phyloP scores from a whole-genome alignment of 2,888 invertebrate species.

The Lasioglossum morio region DNA sequence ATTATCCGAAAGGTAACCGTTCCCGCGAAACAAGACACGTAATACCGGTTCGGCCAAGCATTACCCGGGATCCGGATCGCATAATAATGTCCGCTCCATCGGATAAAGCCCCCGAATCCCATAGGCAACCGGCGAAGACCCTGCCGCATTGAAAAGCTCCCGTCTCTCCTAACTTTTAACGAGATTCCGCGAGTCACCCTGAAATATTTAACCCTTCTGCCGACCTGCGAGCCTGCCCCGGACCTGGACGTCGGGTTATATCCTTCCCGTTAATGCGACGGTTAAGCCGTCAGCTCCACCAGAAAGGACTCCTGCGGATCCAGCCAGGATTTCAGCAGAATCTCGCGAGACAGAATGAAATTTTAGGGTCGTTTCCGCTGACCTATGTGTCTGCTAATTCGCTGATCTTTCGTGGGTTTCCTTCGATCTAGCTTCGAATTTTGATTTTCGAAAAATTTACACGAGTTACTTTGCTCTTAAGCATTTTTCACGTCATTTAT shows the following conservation, averaged over 20 bases:
- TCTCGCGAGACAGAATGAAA: neutral
- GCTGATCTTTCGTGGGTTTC: neutral
- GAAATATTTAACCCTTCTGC: constrained; percentile 52
- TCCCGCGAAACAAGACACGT: constrained; percentile 36
- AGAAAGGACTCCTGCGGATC: neutral
- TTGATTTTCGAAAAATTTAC: neutral
- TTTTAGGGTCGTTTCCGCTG: neutral
- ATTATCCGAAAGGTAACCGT: constrained; percentile 58
- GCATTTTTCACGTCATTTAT: neutral
- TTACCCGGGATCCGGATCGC: constrained; percentile 52
- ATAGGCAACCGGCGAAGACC: constrained; percentile 53
- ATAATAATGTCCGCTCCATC: constrained; percentile 59
- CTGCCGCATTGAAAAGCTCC: constrained; percentile 50
- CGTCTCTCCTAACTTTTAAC: constrained; percentile 66
- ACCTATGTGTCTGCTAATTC: neutral
- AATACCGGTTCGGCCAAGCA: constrained; percentile 35
- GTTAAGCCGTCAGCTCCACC: constrained; percentile 37
- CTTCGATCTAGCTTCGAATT: neutral
- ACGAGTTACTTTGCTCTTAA: neutral
- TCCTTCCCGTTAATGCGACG: constrained; percentile 45
- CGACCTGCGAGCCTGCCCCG: neutral
- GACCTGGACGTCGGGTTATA: constrained; percentile 39
- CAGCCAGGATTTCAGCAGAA: neutral
- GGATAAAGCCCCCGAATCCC: constrained; percentile 53
- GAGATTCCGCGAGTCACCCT: constrained; percentile 58